Conservation (phyloP, 2,888 invertebrate species). For the Pseudoips prasinana region DNA sequence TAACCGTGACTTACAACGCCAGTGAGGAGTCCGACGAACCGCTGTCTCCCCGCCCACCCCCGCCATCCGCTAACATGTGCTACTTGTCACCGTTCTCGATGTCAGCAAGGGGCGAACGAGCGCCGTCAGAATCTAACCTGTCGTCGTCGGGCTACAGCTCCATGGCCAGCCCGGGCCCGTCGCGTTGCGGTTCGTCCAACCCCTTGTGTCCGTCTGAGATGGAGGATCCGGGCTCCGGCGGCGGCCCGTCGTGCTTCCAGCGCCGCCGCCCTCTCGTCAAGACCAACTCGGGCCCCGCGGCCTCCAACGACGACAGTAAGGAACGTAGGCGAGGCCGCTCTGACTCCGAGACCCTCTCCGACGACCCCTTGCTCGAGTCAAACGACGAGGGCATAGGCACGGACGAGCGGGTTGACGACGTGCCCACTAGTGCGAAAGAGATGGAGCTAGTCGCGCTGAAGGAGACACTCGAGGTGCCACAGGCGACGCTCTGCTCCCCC, state of each 20-base stretch:
- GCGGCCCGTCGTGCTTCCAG: slow-evolving; percentile 76
- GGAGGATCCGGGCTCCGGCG: slow-evolving; percentile 86
- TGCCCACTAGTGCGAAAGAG: slow-evolving; percentile 87
- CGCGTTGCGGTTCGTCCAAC: slow-evolving; percentile 90
- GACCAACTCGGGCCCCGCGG: slow-evolving; percentile 77
- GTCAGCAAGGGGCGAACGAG: slow-evolving; percentile 86
- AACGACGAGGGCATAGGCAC: slow-evolving; percentile 91
- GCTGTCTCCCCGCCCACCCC: slow-evolving; percentile 83
- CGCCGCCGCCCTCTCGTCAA: slow-evolving; percentile 84
- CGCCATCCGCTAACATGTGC: slow-evolving; percentile 83
- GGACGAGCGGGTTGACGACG: slow-evolving; percentile 88
- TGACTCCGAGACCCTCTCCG: slow-evolving; percentile 88
- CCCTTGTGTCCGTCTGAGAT: slow-evolving; percentile 89
- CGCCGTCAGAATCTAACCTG: slow-evolving; percentile 91
- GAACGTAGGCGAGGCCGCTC: slow-evolving; percentile 83
- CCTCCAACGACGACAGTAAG: slow-evolving; percentile 68
- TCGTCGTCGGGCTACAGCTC: slow-evolving; percentile 93
- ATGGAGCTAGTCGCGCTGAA: slow-evolving; percentile 70
- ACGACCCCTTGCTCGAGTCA: slow-evolving; percentile 86
- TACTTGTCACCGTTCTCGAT: slow-evolving; percentile 91
- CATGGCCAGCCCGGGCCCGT: slow-evolving; percentile 92
- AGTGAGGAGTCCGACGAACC: slow-evolving; percentile 91
- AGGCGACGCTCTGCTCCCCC: slow-evolving; percentile 65
- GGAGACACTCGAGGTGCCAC: slow-evolving; percentile 72
- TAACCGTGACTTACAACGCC: slow-evolving; percentile 88